These are phyloP conservation scores for Tribolium freemani DNA, from an alignment of 2,888 invertebrate genomes.

Conservation along the genomic window DNA sequence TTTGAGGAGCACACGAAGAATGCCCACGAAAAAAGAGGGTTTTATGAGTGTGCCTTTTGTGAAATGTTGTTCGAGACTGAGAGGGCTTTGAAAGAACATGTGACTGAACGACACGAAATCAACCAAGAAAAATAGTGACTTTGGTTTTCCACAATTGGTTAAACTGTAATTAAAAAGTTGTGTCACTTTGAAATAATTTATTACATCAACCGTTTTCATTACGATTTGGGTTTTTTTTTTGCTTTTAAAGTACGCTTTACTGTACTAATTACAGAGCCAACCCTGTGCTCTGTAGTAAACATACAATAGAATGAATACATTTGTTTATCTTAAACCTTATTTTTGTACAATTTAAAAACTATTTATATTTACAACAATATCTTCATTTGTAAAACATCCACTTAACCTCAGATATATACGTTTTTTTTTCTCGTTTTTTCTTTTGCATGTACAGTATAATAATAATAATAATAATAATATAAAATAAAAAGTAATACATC, in stretches of 20 bases:
- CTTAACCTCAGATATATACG: slow-evolving; percentile 23
- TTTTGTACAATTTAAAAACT: slow-evolving; percentile 36
- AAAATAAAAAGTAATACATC: slow-evolving; percentile 40
- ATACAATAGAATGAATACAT: slow-evolving; percentile 33
- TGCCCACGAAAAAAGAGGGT: too few species aligned
- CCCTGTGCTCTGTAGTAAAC: slow-evolving; percentile 7
- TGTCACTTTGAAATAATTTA: slow-evolving; percentile 24
- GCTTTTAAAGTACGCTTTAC: slow-evolving; percentile 22
- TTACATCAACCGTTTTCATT: slow-evolving; percentile 26
- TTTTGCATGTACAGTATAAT: slow-evolving; percentile 26
- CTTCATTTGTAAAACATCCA: slow-evolving; percentile 15
- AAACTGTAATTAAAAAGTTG: too few species aligned
- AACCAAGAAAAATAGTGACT: too few species aligned
- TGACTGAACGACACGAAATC: too few species aligned
- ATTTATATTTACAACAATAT: slow-evolving; percentile 32
- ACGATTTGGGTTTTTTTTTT: slow-evolving; percentile 1
- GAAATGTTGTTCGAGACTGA: too few species aligned
- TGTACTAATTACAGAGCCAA: slow-evolving; percentile 16
- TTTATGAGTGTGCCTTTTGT: too few species aligned
- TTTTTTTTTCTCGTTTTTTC: background rate
- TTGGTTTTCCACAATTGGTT: too few species aligned
- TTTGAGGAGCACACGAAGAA: too few species aligned
- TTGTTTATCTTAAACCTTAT: slow-evolving; percentile 28
- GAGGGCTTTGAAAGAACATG: too few species aligned
- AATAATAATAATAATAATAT: slow-evolving; percentile 13